phyloP scores from a whole-genome alignment of 2,888 invertebrate genomes.

The Ashinkailepas kermadecensis region DNA sequence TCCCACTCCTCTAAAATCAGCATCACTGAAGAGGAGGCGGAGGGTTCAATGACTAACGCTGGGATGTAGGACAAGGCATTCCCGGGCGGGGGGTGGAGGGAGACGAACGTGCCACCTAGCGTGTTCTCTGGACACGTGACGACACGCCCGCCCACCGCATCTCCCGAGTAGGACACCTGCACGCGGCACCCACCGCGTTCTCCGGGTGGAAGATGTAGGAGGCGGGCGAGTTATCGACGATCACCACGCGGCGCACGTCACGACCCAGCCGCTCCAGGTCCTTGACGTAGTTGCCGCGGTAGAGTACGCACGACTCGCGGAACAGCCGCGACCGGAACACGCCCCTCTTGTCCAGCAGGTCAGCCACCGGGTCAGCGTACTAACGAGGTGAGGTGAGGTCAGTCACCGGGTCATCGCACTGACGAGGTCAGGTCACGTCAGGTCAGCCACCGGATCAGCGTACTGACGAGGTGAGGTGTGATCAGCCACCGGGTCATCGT shows the following conservation, averaged over 20 bases:
- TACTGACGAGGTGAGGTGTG: slow-evolving; percentile 64
- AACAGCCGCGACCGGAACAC: slow-evolving; percentile 93
- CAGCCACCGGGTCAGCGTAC: slow-evolving; percentile 99
- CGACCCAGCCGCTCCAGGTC: slow-evolving; percentile 96
- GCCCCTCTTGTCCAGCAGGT: slow-evolving; percentile 94
- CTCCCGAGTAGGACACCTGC: no score
- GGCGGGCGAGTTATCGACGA: slow-evolving; percentile 99
- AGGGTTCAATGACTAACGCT: no score
- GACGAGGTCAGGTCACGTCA: slow-evolving; percentile 60
- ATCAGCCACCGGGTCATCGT: slow-evolving; percentile 99
- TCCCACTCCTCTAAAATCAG: no score
- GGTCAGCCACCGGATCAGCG: slow-evolving; percentile 99
- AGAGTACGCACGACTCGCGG: slow-evolving; percentile 99
- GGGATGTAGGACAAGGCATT: no score
- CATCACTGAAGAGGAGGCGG: no score
- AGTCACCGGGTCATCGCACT: slow-evolving; percentile 72
- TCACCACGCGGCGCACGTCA: slow-evolving; percentile 91
- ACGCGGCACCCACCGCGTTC: slow-evolving; percentile 77
- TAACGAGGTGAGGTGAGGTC: slow-evolving; percentile 38
- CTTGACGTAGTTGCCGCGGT: slow-evolving; percentile 96
- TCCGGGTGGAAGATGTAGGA: slow-evolving; percentile 99
- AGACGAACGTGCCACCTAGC: no score
- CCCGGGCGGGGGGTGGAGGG: no score
- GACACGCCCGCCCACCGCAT: no score
- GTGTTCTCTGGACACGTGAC: no score